phyloP scores from a whole-genome alignment of 2,797 vertebrate genomes.

The Channa striata region DNA sequence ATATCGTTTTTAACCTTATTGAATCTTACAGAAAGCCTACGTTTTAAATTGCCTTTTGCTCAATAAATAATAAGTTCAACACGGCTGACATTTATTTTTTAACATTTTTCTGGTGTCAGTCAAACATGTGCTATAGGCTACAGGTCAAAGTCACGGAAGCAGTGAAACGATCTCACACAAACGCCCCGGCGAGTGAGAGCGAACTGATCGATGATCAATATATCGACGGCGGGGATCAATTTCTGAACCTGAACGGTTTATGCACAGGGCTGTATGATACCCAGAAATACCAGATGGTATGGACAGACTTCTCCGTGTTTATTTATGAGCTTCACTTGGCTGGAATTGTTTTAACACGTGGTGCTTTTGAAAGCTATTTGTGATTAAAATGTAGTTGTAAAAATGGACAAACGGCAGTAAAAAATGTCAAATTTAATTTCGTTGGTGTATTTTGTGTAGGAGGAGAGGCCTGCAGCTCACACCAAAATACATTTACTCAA shows the following conservation, averaged over 20 bases:
- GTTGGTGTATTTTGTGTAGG: neutral
- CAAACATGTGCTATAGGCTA: conserved; percentile 44
- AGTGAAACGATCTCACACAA: conserved; percentile 47
- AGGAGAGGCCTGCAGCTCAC: conserved; percentile 14
- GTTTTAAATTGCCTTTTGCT: conserved; percentile 19
- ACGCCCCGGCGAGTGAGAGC: conserved; percentile 44
- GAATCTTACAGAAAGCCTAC: neutral
- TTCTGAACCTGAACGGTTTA: conserved; percentile 58
- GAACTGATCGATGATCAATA: conserved; percentile 75
- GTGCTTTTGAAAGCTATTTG: neutral
- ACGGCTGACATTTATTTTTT: conserved; percentile 43
- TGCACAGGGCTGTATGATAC: conserved; percentile 51
- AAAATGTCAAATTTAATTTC: neutral
- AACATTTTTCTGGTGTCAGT: conserved; percentile 23
- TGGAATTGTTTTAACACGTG: neutral
- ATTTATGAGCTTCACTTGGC: neutral
- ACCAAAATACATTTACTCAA: neutral
- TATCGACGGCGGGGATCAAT: conserved; percentile 67
- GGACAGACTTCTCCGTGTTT: neutral
- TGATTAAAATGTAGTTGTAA: neutral
- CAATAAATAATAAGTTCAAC: conserved; percentile 40
- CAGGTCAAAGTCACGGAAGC: conserved; percentile 49
- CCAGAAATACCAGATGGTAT: conserved; percentile 22
- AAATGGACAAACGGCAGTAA: neutral
- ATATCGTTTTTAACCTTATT: conserved; percentile 20